phyloP scores from a whole-genome alignment of 1,140 invertebrate species.

The Triops longicaudatus region DNA sequence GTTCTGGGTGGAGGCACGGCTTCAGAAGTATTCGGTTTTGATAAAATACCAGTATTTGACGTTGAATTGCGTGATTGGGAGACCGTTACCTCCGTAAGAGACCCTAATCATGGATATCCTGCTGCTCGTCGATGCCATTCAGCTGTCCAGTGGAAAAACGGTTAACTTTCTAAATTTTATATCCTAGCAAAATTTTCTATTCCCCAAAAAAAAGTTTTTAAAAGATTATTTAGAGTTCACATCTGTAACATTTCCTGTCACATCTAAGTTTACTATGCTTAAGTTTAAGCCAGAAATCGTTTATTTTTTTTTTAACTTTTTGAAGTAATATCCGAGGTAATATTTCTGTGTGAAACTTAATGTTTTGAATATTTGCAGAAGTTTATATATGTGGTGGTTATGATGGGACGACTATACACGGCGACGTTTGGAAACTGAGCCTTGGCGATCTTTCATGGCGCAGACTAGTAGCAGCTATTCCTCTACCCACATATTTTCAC shows the following conservation, averaged over 20 bases:
- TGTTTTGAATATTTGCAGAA: background rate
- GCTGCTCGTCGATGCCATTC: background rate
- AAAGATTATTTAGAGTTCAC: too few relatives aligned
- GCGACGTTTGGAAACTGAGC: background rate
- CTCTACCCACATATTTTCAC: background rate
- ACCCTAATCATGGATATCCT: background rate
- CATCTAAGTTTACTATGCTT: too few relatives aligned
- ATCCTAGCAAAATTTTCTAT: background rate
- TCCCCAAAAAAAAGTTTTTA: too few relatives aligned
- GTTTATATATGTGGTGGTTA: background rate
- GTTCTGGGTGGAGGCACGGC: background rate
- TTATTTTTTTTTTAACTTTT: background rate
- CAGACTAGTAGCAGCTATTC: background rate
- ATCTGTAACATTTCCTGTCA: too few relatives aligned
- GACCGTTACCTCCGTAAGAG: background rate
- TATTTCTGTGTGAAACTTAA: background rate
- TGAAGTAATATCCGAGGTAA: background rate
- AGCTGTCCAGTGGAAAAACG: background rate
- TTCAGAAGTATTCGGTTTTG: background rate
- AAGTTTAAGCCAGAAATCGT: too few relatives aligned
- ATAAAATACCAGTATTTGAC: conserved; percentile 12
- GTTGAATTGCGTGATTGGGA: background rate
- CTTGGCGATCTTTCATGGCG: background rate
- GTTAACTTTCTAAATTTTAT: too few relatives aligned
- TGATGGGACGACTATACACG: background rate